Percentiles rank a stretch among this genome's conserved stretches.
Evolutionary conservation across 2,888 invertebrate genomes (phyloP).

Genomic region (Gryllus longicercus): DNA sequence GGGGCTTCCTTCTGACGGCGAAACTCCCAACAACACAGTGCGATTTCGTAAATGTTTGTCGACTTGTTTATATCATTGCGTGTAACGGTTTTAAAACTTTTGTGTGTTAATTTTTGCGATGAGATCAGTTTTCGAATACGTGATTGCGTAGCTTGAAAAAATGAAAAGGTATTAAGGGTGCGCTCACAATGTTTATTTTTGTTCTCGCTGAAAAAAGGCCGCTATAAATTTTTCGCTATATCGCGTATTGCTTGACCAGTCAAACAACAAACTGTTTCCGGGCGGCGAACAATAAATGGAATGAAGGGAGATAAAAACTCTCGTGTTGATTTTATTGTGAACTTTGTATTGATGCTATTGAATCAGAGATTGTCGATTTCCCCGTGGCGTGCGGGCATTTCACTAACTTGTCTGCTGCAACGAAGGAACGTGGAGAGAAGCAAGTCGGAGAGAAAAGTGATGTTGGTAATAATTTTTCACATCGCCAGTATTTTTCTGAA

Average conservation of each 20-base stretch:
- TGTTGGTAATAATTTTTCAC: not conserved
- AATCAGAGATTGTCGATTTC: not conserved
- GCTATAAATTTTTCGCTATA: constrained; percentile 9
- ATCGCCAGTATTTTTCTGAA: too few relatives aligned
- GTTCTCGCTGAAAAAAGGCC: not conserved
- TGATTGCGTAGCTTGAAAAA: not conserved
- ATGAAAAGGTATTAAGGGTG: not conserved
- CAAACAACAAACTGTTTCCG: not conserved
- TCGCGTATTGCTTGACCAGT: constrained; percentile 10
- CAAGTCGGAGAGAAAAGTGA: not conserved
- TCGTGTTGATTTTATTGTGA: not conserved
- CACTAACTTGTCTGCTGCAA: constrained; percentile 43
- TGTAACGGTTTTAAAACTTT: not conserved
- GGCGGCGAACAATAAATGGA: not conserved
- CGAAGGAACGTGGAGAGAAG: constrained; percentile 42
- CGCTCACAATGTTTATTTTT: not conserved
- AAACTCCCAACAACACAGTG: not conserved
- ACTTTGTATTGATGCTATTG: not conserved
- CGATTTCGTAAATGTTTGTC: not conserved
- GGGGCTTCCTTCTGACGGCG: not conserved
- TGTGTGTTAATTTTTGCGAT: not conserved
- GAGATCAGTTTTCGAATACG: not conserved
- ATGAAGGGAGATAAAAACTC: not conserved
- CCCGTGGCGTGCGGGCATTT: not conserved
- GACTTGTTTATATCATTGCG: not conserved